Evolutionary conservation across 1,140 invertebrate species (phyloP), one percentile per base, ranked within the genome.

Genomic region (Rhynchophorus ferrugineus): DNA sequence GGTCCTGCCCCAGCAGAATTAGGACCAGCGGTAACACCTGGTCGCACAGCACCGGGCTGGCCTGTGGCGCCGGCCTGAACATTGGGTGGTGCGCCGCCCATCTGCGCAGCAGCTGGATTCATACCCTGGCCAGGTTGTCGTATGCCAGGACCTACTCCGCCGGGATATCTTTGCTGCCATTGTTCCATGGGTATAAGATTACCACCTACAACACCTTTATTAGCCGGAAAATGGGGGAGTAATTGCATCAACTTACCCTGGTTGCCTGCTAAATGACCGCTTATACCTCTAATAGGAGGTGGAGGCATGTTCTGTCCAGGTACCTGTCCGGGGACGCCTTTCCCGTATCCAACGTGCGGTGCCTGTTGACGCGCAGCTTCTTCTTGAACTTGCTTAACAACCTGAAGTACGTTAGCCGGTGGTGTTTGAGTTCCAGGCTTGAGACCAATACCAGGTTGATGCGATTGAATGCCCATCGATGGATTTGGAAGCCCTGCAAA

Each of bases 331-430:
- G 85, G 79, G 63, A 78, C 78, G 54, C 85, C 82, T 68, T 87
- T 87, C 2, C 84, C 84, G 54, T 82, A 84, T 22, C 66, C 67
- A 14, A 77, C 74, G 54, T 85, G 84, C 8, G 86, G 85, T 7
- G 80, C 83, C 64, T 88, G 86, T 66, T 89, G 89, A 17, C 88
- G 75, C 1, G 88, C 87, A 37, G 90, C 92, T 64, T 92, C 89
- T 63, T 93, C 89, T 68, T 95, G 91, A 1, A 95, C 91, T 72
- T 95, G 86, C 63, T 89, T 88, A 11, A 91, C 87, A 18, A 89
- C 89, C 66, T 91, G 85, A 29, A 92, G 75, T 9, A 92, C 89
- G 65, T 85, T 87, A 2, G 84, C 81, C 2, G 89, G 84, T 6
- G 87, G 88, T 7, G 83, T 83, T 62, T 87, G 82, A 3, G 78